Evolutionary conservation across 2,888 invertebrate genomes (phyloP).

Genomic region (Hartigia nigra): DNA sequence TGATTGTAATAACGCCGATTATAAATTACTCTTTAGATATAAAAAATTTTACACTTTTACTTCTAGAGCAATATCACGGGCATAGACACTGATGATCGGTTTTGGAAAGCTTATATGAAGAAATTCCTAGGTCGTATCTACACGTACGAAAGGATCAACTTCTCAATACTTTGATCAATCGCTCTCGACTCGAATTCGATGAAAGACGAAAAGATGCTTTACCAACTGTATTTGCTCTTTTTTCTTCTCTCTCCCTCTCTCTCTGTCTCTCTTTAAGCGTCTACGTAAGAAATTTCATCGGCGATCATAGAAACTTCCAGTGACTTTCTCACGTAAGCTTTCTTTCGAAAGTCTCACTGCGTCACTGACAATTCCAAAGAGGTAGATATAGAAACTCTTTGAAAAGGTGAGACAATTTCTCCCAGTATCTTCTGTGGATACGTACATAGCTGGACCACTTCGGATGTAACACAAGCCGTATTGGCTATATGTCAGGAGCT

Average conservation of each 20-base stretch:
- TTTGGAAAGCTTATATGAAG: not conserved
- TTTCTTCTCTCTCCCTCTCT: rapidly evolving
- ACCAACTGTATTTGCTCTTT: not conserved
- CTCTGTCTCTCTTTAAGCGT: too few species aligned
- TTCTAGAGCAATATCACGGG: not conserved
- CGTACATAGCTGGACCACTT: not conserved
- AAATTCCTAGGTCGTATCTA: not conserved
- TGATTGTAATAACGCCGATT: too few species aligned
- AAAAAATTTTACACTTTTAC: not conserved
- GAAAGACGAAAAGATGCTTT: not conserved
- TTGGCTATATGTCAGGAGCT: not conserved
- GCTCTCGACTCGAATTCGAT: not conserved
- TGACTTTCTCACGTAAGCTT: not conserved
- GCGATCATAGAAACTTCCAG: not conserved
- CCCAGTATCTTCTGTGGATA: constrained; percentile 1
- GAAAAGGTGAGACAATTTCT: constrained; percentile 4
- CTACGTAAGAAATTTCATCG: too few species aligned
- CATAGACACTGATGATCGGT: not conserved
- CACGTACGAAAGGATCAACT: not conserved
- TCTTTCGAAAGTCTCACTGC: not conserved
- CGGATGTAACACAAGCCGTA: not conserved
- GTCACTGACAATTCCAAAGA: not conserved
- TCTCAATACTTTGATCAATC: not conserved
- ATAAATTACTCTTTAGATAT: too few species aligned
- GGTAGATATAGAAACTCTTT: not conserved